phyloP scores from a whole-genome alignment of 2,888 invertebrate genomes.

The Antheraea assamensis region DNA sequence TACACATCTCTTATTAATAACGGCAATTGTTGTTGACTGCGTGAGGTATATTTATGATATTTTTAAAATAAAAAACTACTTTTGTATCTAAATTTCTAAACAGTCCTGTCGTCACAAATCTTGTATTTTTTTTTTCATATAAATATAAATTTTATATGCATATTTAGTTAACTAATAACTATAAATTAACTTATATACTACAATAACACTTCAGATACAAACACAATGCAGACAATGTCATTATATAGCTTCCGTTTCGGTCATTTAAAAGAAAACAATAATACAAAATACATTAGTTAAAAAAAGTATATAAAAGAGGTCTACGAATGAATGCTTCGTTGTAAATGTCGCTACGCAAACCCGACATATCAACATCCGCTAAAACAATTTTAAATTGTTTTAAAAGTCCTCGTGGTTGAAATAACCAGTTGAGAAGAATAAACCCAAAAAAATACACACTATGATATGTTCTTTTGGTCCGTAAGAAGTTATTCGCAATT shows the following conservation, averaged over 20 bases:
- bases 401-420: background rate
- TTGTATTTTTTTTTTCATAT: too few species aligned
- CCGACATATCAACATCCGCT: too few species aligned
- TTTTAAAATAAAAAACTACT: too few species aligned
- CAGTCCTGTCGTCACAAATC: too few species aligned
- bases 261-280: background rate
- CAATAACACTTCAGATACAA: background rate
- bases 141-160: background rate
- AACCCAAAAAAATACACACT: background rate
- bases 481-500: background rate
- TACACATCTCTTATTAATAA: background rate
- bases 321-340: too few species aligned
- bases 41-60: too few species aligned
- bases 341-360: too few species aligned
- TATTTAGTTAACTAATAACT: background rate
- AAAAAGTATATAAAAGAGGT: background rate
- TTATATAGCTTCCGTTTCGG: background rate
- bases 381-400: background rate
- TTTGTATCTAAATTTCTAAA: too few species aligned
- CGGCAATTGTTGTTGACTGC: background rate
- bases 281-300: background rate
- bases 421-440: background rate
- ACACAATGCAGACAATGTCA: background rate
- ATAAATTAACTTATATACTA: background rate
- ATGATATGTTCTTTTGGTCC: background rate